phyloP scores from a whole-genome alignment of 2,113 vertebrate genomes.

The Turnix velox region DNA sequence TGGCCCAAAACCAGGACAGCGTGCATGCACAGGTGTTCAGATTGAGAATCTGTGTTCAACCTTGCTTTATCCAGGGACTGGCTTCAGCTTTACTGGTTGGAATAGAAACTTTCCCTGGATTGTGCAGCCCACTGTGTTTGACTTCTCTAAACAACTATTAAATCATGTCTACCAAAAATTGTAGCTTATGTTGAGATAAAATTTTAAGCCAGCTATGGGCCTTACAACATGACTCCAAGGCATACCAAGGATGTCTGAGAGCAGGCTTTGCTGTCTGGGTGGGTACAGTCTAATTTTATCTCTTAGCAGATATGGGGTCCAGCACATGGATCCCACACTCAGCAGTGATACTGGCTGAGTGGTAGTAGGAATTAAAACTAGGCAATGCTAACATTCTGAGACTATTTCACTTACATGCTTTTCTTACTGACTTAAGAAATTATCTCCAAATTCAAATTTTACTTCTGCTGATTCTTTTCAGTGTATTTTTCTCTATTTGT shows the following conservation, averaged over 20 bases:
- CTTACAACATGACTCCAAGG: not conserved
- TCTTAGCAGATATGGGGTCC: not conserved
- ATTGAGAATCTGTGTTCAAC: not conserved
- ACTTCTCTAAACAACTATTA: not conserved
- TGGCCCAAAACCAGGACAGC: too few species aligned
- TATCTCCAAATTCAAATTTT: not conserved
- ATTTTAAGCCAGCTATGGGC: not conserved
- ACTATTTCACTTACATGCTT: not conserved
- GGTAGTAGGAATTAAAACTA: not conserved
- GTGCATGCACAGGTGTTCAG: rapidly evolving
- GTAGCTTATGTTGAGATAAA: not conserved
- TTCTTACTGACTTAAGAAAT: not conserved
- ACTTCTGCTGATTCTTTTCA: not conserved
- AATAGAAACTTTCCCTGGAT: not conserved
- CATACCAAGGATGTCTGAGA: not conserved
- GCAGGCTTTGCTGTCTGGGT: not conserved
- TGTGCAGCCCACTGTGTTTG: not conserved
- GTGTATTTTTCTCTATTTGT: not conserved
- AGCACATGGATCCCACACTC: rapidly evolving
- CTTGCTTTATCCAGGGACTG: rapidly evolving
- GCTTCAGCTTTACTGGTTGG: not conserved
- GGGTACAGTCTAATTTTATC: not conserved
- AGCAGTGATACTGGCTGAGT: rapidly evolving
- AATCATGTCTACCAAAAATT: not conserved
- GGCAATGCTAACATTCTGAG: not conserved